These are phyloP conservation scores for human DNA, from an alignment of 2,113 vertebrate genomes.

Conservation along the genomic window DNA sequence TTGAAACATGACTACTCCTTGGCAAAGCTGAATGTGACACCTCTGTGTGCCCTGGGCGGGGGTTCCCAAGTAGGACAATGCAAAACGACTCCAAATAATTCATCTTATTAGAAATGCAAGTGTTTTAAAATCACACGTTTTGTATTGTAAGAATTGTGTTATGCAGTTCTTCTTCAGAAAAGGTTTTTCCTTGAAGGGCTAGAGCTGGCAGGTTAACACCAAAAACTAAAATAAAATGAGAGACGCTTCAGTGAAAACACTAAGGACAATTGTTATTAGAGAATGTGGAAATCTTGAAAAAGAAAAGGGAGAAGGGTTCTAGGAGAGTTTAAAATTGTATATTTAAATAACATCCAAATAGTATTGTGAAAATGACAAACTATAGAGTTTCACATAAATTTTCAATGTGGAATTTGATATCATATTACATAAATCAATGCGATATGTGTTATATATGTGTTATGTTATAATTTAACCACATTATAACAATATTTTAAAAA, in stretches of 20 bases:
- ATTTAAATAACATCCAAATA: neutral
- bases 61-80: neutral
- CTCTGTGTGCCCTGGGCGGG: neutral
- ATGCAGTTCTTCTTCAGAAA: neutral
- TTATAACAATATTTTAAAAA: neutral
- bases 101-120: neutral
- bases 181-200: neutral
- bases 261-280: neutral
- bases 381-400: neutral
- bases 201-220: neutral
- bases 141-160: neutral
- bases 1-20: neutral
- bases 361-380: neutral
- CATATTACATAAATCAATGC: neutral
- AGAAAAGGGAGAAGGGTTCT: neutral
- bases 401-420: neutral
- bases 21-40: neutral
- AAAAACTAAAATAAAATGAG: neutral
- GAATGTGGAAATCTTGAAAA: neutral
- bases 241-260: neutral
- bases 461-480: neutral
- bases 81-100: neutral
- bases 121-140: neutral
- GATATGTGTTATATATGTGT: too few species aligned
- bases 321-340: neutral